Evolutionary conservation across 2,113 vertebrate species (phyloP), one percentile per base, ranked within the genome.

Genomic region (Gopherus flavomarginatus): DNA sequence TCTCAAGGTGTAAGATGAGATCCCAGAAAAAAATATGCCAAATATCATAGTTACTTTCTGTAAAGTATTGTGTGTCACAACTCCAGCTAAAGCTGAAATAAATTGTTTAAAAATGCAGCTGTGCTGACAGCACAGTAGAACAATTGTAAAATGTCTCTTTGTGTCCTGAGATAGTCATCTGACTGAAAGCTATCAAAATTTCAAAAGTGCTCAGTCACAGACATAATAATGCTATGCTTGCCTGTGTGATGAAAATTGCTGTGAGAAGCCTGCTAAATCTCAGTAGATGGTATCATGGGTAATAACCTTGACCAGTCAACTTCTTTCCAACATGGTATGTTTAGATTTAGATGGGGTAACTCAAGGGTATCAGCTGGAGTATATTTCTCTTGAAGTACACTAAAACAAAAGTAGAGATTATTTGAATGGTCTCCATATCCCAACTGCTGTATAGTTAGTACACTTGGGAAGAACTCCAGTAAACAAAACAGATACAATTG

Each of bases 111-210:
- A 95, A 86, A 50, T 69, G 79, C 50, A 79, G 84, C 52, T 72
- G n/a, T 42, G 27, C 52, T n/a, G 86, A 47, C 75, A 53, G 11
- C 77, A 27, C 26, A 81, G 53, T 17, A 8, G 42, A 85, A 75
- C 47, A 94, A 81, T 86, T 86, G 59, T 54, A 92, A 94, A 93
- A 94, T 93, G 89, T 89, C 8, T 92, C 86, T 87, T 89, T 97
- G 65, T 94, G 86, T 91, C 83, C 85, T n/a, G 81, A 94, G 90
- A 92, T 90, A 93, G 82, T 44, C 86, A 88, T 94, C 83, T 89
- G 86, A 96, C 50, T 92, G 83, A 96, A 92, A 96, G 10, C 52
- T 94, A 90, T 91, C 53, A 93, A 85, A 92, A 86, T 95, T 95
- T 97, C 84, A 92, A 82, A 94, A 85, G 80, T 83, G 80, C 54